These are phyloP conservation scores for Dromococcyx pavoninus DNA, from an alignment of 2,797 vertebrate genomes.

Conservation along the genomic window DNA sequence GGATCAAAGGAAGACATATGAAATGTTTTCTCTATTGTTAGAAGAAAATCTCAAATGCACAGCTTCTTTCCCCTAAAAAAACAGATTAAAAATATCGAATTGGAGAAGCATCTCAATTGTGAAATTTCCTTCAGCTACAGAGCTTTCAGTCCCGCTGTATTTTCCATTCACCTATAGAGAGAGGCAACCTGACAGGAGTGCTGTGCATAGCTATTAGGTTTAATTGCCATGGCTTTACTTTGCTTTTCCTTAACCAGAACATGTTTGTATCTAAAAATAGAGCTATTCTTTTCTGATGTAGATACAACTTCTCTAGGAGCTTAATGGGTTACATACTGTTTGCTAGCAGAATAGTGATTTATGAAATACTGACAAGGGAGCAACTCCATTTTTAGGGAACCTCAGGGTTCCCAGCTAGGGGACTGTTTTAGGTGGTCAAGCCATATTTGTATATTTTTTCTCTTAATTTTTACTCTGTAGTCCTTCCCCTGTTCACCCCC, in stretches of 20 bases:
- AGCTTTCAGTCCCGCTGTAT: constrained; percentile 8
- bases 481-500: not conserved
- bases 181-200: constrained; percentile 17
- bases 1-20: not conserved
- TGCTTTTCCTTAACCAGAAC: constrained; percentile 58
- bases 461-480: not conserved
- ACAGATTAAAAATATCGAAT: not conserved
- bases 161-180: constrained; percentile 43
- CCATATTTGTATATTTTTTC: not conserved
- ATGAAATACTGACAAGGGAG: not conserved
- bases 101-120: not conserved
- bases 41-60: constrained; percentile 1
- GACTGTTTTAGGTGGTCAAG: not conserved
- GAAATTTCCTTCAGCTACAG: constrained; percentile 2
- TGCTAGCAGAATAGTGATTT: not conserved
- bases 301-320: constrained; percentile 46
- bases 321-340: constrained; percentile 6
- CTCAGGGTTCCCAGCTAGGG: not conserved
- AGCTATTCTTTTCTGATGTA: constrained; percentile 52
- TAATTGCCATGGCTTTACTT: constrained; percentile 67
- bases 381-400: not conserved
- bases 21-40: not conserved
- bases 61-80: not conserved
- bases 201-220: constrained; percentile 56
- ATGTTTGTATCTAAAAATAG: constrained; percentile 70